These are phyloP conservation scores for Cataglyphis cursor DNA, from an alignment of 2,888 invertebrate genomes.

Conservation along the genomic window DNA sequence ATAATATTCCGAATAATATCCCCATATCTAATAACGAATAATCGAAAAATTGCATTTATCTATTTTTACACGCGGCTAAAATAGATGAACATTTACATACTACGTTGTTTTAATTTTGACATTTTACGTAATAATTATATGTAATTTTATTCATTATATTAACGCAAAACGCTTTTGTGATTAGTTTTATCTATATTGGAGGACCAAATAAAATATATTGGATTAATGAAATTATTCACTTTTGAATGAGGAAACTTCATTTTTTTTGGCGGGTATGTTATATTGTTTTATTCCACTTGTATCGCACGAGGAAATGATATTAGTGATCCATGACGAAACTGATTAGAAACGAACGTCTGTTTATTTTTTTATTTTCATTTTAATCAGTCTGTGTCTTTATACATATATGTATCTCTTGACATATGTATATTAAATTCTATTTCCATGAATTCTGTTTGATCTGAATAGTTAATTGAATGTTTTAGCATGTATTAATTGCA, in stretches of 20 bases:
- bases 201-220: no score
- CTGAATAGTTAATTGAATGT: neutral
- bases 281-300: neutral
- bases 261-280: neutral
- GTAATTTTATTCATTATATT: slow-evolving; percentile 16
- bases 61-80: neutral
- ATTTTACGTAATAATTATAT: neutral
- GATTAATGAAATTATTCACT: no score
- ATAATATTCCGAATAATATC: neutral
- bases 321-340: neutral
- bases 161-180: neutral
- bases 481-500: neutral
- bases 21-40: neutral
- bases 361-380: neutral
- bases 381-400: neutral
- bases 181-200: neutral
- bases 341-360: slow-evolving; percentile 10
- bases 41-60: neutral
- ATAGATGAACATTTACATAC: neutral
- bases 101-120: neutral
- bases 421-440: neutral
- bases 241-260: neutral
- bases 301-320: neutral
- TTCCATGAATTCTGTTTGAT: neutral
- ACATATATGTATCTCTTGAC: neutral